Evolutionary conservation across 2,113 vertebrate genomes (phyloP).

Genomic region (Cheilinus undulatus): DNA sequence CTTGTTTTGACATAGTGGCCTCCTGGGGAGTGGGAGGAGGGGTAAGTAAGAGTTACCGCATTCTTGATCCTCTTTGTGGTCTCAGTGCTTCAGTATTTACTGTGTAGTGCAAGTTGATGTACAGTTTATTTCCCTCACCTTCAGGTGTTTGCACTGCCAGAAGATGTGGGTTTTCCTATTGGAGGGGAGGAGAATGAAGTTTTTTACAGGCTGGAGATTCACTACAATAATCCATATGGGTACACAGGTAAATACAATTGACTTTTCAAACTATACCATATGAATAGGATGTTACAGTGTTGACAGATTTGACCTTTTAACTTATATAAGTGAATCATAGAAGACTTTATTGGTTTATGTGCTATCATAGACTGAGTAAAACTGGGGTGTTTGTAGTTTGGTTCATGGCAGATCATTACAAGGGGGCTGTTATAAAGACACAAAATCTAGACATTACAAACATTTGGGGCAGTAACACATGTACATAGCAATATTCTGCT

Average conservation of each 20-base stretch:
- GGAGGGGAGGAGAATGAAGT: constrained; percentile 73
- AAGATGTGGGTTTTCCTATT: constrained; percentile 80
- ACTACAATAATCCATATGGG: constrained; percentile 86
- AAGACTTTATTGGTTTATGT: too few species aligned
- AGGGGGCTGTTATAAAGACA: too few species aligned
- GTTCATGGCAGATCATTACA: too few species aligned
- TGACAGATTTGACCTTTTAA: too few species aligned
- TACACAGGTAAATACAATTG: constrained; percentile 68
- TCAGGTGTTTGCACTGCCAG: constrained; percentile 55
- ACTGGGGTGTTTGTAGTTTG: too few species aligned
- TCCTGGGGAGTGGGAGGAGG: constrained; percentile 87
- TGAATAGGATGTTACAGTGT: background rate
- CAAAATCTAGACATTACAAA: too few species aligned
- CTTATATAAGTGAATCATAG: too few species aligned
- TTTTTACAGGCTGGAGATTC: constrained; percentile 85
- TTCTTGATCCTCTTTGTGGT: background rate
- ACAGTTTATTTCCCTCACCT: background rate
- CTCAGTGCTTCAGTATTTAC: background rate
- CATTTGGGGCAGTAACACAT: too few species aligned
- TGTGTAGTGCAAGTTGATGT: background rate
- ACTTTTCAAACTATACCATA: background rate
- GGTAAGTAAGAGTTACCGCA: constrained; percentile 74
- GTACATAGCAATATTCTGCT: too few species aligned
- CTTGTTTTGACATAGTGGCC: constrained; percentile 80
- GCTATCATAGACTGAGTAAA: too few species aligned